Conservation (phyloP, 2,797 vertebrate genomes). For the Oreonectes daqikongensis region DNA sequence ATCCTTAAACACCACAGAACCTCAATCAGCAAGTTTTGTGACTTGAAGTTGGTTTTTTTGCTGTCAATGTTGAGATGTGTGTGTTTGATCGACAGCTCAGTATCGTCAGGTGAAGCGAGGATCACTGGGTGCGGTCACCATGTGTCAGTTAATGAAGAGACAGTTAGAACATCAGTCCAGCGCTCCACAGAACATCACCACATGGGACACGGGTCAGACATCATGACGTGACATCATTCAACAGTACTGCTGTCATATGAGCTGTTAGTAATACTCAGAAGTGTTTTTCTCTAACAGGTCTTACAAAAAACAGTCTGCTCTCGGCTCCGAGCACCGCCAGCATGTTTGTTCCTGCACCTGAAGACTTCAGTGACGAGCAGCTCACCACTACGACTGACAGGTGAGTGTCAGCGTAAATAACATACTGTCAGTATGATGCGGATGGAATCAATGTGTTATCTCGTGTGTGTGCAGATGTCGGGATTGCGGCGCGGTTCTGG, state of each 20-base stretch:
- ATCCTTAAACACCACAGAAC: too few species aligned
- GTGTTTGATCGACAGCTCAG: slow-evolving; percentile 80
- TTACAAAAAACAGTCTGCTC: slow-evolving; percentile 94
- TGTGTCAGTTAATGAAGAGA: slow-evolving; percentile 98
- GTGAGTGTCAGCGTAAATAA: slow-evolving; percentile 68
- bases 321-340: slow-evolving; percentile 97
- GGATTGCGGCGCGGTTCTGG: slow-evolving; percentile 94
- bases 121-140: slow-evolving; percentile 94
- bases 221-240: not conserved
- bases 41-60: not conserved
- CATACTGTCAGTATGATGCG: not conserved
- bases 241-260: not conserved
- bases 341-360: slow-evolving; percentile 97
- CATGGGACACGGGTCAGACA: slow-evolving; percentile 95
- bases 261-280: not conserved
- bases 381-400: slow-evolving; percentile 94
- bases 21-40: not conserved
- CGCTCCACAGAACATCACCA: slow-evolving; percentile 97
- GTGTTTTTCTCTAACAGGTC: slow-evolving; percentile 73
- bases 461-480: slow-evolving; percentile 82
- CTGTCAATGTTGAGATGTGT: not conserved
- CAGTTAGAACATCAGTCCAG: slow-evolving; percentile 99
- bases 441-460: not conserved
- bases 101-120: slow-evolving; percentile 97
- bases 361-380: slow-evolving; percentile 98